Conservation (phyloP, 2,113 vertebrate species). For the Rattus norvegicus region DNA sequence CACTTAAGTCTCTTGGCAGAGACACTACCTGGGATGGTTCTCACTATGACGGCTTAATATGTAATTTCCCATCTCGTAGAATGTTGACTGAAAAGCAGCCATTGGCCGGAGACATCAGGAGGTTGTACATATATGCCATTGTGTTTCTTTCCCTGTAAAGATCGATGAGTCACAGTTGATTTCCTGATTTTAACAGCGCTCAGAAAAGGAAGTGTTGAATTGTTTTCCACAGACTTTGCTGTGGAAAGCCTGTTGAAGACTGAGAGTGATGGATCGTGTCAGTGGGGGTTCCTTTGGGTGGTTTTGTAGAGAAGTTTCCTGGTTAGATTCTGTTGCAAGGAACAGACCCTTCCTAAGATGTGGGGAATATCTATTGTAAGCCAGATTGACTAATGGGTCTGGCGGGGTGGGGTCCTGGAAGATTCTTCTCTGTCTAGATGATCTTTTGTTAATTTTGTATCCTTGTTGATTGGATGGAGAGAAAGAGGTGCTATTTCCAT, state of each 20-base stretch:
- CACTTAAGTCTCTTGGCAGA: not conserved
- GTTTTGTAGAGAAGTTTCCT: not conserved
- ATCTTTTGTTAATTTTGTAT: not conserved
- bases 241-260: not conserved
- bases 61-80: not conserved
- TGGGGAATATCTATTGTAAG: not conserved
- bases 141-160: not conserved
- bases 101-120: not conserved
- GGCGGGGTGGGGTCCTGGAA: not conserved
- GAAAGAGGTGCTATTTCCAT: not conserved
- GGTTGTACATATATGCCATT: not conserved
- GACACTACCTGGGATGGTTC: not conserved
- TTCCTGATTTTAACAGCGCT: slow-evolving; percentile 58
- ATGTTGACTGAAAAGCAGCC: not conserved
- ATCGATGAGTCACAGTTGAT: not conserved
- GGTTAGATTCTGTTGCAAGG: not conserved
- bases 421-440: not conserved
- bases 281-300: not conserved
- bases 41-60: not conserved
- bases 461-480: not conserved
- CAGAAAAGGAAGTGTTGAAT: slow-evolving; percentile 43
- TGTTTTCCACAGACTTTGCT: not conserved
- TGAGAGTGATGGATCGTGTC: not conserved
- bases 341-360: not conserved
- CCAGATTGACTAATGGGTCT: not conserved